Evolutionary conservation across 1,140 invertebrate genomes (phyloP).

Genomic region (Uloborus diversus): DNA sequence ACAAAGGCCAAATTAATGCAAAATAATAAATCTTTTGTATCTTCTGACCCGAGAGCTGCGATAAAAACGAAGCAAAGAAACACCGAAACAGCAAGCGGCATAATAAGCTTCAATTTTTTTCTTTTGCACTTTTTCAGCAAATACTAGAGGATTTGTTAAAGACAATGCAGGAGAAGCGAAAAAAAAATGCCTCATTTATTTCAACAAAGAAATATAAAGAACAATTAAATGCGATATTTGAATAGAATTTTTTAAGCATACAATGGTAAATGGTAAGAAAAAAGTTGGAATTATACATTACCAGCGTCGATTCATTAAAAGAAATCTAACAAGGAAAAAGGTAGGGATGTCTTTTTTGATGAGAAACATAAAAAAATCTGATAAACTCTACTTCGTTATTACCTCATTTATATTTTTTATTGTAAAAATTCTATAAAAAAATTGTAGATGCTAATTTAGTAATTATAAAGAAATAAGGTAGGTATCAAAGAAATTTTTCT

Average conservation of each 20-base stretch:
- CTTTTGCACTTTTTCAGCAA: background rate
- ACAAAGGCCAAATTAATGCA: constrained; percentile 41
- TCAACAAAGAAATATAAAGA: background rate
- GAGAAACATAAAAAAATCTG: too few relatives aligned
- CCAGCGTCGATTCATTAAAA: too few relatives aligned
- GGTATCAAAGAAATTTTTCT: too few relatives aligned
- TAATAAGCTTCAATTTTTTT: constrained; percentile 22
- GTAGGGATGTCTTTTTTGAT: too few relatives aligned
- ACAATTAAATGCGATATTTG: constrained; percentile 38
- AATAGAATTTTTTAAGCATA: constrained; percentile 5
- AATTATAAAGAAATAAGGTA: too few relatives aligned
- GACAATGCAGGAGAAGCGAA: background rate
- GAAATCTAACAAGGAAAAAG: too few relatives aligned
- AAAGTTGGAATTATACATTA: too few relatives aligned
- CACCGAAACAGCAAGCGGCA: background rate
- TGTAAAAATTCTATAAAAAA: too few relatives aligned
- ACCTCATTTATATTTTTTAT: too few relatives aligned
- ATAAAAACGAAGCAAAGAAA: constrained; percentile 7
- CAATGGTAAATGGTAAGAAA: too few relatives aligned
- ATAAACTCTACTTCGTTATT: too few relatives aligned
- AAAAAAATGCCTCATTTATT: constrained; percentile 9
- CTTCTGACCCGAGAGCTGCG: background rate
- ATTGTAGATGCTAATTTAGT: too few relatives aligned
- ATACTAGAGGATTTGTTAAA: background rate
- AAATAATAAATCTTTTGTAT: constrained; percentile 33